A percentile compares a stretch with the other conserved stretches of the same genome.
Evolutionary conservation across 2,797 vertebrate species (phyloP).

Genomic region (Gobio occitaniae): DNA sequence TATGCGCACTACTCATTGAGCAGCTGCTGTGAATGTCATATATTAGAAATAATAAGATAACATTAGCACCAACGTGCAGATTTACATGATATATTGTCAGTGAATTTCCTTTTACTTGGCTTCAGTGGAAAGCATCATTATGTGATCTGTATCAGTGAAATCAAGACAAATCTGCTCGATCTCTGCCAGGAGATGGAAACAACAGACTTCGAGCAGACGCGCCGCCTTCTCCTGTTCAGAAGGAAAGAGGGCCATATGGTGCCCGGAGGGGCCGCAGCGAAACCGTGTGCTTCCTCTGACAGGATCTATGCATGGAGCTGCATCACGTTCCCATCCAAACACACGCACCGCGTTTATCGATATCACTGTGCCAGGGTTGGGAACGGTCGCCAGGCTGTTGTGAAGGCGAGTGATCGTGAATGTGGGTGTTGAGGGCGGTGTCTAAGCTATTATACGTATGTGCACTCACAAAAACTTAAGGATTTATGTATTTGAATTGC

Average conservation of each 20-base stretch:
- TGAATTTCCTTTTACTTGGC: background rate
- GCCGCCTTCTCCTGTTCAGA: conserved; percentile 39
- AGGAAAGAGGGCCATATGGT: conserved; percentile 54
- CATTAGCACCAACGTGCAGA: background rate
- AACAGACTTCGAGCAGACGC: conserved; percentile 26
- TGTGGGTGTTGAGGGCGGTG: background rate
- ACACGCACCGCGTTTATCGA: conserved; percentile 9
- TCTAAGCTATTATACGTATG: background rate
- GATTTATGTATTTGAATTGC: too few species aligned
- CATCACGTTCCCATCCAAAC: conserved; percentile 3
- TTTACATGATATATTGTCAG: conserved; percentile 18
- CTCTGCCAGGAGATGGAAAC: conserved; percentile 37
- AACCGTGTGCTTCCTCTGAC: conserved; percentile 54
- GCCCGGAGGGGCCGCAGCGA: conserved; percentile 49
- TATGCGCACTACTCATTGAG: background rate
- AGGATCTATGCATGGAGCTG: conserved; percentile 45
- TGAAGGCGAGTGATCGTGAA: background rate
- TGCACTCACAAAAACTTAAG: background rate
- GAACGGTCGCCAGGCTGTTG: background rate
- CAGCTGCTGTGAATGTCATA: background rate
- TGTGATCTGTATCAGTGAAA: conserved; percentile 49
- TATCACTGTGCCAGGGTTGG: background rate
- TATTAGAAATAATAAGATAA: conserved; percentile 19
- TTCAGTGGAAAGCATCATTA: conserved; percentile 41
- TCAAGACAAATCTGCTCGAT: conserved; percentile 46